Evolutionary conservation across 2,113 vertebrate species (phyloP).

Genomic region (Bubo scandiacus): DNA sequence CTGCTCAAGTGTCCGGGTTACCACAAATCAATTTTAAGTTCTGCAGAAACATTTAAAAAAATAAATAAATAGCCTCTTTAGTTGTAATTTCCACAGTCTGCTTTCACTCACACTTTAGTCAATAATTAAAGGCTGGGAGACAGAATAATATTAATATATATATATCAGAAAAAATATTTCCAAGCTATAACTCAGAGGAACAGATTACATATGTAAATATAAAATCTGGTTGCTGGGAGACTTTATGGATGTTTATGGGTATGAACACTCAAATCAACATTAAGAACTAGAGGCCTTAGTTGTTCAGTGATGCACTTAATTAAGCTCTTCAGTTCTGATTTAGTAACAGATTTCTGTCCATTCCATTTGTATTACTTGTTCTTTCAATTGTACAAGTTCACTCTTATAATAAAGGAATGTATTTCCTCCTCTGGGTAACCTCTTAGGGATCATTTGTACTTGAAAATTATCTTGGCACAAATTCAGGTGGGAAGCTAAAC

Average conservation of each 20-base stretch:
- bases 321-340: neutral
- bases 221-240: neutral
- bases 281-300: neutral
- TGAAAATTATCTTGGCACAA: neutral
- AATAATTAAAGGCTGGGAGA: neutral
- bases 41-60: neutral
- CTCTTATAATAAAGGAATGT: neutral
- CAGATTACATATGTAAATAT: neutral
- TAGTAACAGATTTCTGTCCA: neutral
- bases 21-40: neutral
- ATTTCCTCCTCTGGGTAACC: neutral
- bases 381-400: neutral
- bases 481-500: neutral
- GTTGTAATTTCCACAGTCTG: neutral
- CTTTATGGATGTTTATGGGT: neutral
- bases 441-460: neutral
- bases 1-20: neutral
- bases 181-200: neutral
- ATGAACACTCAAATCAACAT: neutral
- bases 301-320: neutral
- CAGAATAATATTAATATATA: neutral
- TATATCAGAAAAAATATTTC: neutral
- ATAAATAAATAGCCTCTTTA: neutral
- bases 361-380: neutral
- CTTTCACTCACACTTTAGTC: neutral